Evolutionary conservation across 2,888 invertebrate genomes (phyloP).

Genomic region (Thyatira batis): DNA sequence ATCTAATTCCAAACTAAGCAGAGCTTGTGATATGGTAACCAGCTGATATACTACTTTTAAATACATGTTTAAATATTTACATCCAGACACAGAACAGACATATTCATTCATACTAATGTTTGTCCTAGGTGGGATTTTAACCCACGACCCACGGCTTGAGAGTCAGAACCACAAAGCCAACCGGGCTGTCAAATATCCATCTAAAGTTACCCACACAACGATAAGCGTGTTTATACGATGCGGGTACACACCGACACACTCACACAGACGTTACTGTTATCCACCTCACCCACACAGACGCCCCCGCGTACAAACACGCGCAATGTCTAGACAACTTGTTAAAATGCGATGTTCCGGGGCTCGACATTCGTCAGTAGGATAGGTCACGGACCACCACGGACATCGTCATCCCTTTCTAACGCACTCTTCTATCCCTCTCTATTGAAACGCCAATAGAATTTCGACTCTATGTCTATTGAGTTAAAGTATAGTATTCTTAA

Average conservation of each 20-base stretch:
- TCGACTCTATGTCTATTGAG: conserved; percentile 31
- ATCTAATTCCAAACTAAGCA: too few species aligned
- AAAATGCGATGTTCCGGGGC: conserved; percentile 78
- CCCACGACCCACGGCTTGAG: too few species aligned
- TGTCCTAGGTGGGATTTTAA: too few species aligned
- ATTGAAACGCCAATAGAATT: conserved; percentile 35
- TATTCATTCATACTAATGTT: too few species aligned
- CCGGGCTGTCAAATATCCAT: too few species aligned
- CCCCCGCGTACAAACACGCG: conserved; percentile 42
- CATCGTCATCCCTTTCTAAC: conserved; percentile 54
- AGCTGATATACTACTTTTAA: too few species aligned
- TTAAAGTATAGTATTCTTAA: conserved; percentile 20
- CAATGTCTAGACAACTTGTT: conserved; percentile 77
- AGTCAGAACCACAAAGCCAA: too few species aligned
- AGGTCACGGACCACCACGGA: conserved; percentile 78
- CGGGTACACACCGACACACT: conserved; percentile 1
- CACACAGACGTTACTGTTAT: conserved; percentile 20
- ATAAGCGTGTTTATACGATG: background rate
- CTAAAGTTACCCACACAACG: background rate
- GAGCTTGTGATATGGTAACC: too few species aligned
- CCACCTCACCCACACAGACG: conserved; percentile 35
- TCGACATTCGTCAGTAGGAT: conserved; percentile 82
- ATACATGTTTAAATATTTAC: too few species aligned
- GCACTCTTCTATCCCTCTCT: conserved; percentile 40
- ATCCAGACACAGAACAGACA: too few species aligned